Evolutionary conservation across 2,888 invertebrate species (phyloP).

Genomic region (Hyppa rectilinea): DNA sequence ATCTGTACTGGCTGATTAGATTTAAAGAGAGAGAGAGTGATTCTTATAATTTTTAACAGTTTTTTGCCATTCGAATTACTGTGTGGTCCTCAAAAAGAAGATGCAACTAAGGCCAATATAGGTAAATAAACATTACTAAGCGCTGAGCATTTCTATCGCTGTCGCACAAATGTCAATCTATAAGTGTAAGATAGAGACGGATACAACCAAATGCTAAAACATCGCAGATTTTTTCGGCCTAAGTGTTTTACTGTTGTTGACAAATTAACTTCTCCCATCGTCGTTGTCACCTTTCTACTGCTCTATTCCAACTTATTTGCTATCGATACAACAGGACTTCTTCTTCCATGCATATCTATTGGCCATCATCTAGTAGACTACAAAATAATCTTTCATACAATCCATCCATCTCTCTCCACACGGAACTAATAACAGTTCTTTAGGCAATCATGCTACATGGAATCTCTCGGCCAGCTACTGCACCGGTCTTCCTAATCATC

Average conservation of each 20-base stretch:
- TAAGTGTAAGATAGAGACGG: too few species aligned
- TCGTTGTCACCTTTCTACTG: too few species aligned
- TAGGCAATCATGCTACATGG: not conserved
- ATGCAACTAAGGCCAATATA: not conserved
- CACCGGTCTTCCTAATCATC: conserved; percentile 11
- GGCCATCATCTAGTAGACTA: too few species aligned
- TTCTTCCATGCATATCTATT: not conserved
- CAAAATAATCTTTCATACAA: not conserved
- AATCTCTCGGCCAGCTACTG: not conserved
- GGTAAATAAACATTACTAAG: too few species aligned
- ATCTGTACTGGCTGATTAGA: conserved; percentile 31
- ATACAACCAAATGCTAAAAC: too few species aligned
- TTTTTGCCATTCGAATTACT: not conserved
- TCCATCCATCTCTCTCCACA: not conserved
- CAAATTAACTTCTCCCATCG: too few species aligned
- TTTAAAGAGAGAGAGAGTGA: not conserved
- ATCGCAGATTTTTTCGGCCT: too few species aligned
- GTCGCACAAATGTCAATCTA: not conserved
- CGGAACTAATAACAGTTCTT: conserved; percentile 3
- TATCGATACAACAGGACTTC: too few species aligned
- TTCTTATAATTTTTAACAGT: not conserved
- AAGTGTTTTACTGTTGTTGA: not conserved
- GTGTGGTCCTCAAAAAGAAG: conserved; percentile 22
- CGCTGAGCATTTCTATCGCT: too few species aligned
- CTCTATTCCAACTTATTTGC: too few species aligned